These are phyloP conservation scores for Glaucidium brasilianum DNA, from an alignment of 2,113 vertebrate species.

Conservation along the genomic window DNA sequence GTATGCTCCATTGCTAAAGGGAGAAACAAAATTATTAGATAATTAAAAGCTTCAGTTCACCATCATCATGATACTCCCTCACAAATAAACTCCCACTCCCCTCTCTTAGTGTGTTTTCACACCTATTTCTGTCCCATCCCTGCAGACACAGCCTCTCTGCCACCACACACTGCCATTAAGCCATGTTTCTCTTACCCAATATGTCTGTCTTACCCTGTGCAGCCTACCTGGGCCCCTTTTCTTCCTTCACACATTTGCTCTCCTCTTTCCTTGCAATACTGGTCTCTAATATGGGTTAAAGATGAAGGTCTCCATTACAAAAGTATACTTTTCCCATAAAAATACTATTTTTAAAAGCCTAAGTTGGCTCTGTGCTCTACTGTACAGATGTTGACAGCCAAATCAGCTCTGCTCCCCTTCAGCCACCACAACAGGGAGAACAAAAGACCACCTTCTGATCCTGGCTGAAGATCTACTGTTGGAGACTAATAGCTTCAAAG, in stretches of 20 bases:
- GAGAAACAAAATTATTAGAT: background rate
- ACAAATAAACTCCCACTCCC: background rate
- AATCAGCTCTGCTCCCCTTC: background rate
- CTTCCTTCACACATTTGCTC: background rate
- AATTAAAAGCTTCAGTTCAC: background rate
- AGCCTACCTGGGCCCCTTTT: background rate
- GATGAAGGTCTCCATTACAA: background rate
- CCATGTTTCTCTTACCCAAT: background rate
- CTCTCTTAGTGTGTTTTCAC: background rate
- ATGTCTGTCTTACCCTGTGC: background rate
- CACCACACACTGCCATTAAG: background rate
- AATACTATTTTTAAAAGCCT: background rate
- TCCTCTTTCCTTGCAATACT: background rate
- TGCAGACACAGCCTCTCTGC: background rate
- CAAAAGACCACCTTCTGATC: background rate
- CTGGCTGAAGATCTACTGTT: background rate
- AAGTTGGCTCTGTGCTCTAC: background rate
- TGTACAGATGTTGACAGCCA: background rate
- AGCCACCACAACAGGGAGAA: background rate
- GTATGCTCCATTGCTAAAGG: background rate
- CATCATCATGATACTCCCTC: background rate
- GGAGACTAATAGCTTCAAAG: background rate
- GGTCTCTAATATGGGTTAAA: background rate
- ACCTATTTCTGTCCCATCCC: background rate
- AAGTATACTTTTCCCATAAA: background rate